Conservation (phyloP, 2,797 vertebrate genomes). For the Babyrousa celebensis region DNA sequence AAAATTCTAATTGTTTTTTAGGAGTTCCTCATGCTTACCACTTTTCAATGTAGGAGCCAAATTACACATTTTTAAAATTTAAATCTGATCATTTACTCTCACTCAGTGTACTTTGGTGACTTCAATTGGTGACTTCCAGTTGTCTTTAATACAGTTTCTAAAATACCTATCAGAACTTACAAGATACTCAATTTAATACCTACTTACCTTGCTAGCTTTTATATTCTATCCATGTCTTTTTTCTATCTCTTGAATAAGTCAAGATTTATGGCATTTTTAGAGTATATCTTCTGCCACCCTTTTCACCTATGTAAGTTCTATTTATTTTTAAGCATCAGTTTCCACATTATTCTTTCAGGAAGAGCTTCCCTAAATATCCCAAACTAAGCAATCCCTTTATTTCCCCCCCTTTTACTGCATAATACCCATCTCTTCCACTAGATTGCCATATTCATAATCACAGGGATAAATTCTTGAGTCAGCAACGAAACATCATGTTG, state of each 20-base stretch:
- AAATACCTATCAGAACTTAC: background rate
- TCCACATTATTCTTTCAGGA: background rate
- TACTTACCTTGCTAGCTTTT: background rate
- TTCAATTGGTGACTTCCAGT: background rate
- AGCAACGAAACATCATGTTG: background rate
- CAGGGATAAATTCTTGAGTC: background rate
- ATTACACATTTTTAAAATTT: background rate
- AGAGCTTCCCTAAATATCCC: background rate
- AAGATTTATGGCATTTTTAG: background rate
- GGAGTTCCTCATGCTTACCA: background rate
- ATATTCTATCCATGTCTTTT: background rate
- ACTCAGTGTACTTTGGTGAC: background rate
- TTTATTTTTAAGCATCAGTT: background rate
- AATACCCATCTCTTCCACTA: background rate
- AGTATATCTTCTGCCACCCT: background rate
- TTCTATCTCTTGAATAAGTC: background rate
- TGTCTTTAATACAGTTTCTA: background rate
- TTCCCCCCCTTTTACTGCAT: background rate
- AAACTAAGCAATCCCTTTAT: background rate
- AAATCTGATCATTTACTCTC: background rate
- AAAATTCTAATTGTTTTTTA: background rate
- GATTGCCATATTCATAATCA: background rate
- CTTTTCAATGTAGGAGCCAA: background rate
- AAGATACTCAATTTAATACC: background rate
- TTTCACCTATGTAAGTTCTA: background rate